Percentiles rank a stretch among this genome's conserved stretches.
phyloP scores from a whole-genome alignment of 2,113 vertebrate species.

The Rhabdornis inornatus region DNA sequence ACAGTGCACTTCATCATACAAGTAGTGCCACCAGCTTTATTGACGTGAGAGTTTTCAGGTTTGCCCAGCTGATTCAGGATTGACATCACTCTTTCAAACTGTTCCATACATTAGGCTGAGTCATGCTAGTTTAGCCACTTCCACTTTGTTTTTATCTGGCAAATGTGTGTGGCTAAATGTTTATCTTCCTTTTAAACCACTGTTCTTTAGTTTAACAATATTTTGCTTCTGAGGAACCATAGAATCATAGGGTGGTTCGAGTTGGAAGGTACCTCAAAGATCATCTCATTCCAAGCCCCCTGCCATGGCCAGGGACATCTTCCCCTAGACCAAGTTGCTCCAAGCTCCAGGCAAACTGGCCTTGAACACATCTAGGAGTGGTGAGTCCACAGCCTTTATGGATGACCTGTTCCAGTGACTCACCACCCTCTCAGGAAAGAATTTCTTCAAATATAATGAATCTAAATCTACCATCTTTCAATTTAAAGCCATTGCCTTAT shows the following conservation, averaged over 20 bases:
- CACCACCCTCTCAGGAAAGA: background rate
- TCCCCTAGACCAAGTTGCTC: background rate
- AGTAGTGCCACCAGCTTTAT: background rate
- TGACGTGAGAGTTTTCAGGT: rapidly evolving
- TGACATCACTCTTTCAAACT: background rate
- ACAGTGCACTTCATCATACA: background rate
- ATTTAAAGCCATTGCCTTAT: background rate
- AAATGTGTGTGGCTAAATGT: background rate
- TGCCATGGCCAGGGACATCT: background rate
- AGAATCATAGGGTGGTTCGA: background rate
- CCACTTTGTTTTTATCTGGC: background rate
- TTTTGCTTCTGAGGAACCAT: background rate
- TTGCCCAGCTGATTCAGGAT: background rate
- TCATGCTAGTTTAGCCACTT: background rate
- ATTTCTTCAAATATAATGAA: background rate
- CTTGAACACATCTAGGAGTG: background rate
- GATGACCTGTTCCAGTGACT: background rate
- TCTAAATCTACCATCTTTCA: background rate
- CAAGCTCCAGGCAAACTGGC: rapidly evolving
- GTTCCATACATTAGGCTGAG: background rate
- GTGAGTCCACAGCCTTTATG: background rate
- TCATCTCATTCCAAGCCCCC: rapidly evolving
- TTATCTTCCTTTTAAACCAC: background rate
- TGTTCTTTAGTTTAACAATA: background rate
- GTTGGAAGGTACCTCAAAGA: background rate